These are phyloP conservation scores for Sminthurides bifidus DNA, from an alignment of 1,140 invertebrate species.

Conservation along the genomic window DNA sequence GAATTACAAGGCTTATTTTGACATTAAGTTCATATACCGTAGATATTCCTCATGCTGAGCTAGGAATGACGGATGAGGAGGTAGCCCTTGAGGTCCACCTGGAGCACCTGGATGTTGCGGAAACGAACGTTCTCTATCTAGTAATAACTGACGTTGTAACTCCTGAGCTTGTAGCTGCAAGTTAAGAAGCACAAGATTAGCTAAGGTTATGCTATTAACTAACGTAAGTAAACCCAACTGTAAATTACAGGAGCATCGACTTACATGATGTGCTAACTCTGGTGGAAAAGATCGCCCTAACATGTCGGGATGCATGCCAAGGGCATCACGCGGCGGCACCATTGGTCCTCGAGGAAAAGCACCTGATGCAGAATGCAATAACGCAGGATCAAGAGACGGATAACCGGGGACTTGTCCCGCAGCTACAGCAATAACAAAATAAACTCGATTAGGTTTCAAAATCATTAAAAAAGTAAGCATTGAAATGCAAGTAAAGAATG, in stretches of 20 bases:
- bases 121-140: conserved; percentile 63
- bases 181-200: conserved; percentile 1
- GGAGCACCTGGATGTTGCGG: conserved; percentile 48
- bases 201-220: background rate
- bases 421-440: background rate
- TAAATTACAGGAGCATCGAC: background rate
- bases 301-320: conserved; percentile 50
- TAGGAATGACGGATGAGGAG: conserved; percentile 42
- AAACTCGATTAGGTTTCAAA: too few species aligned
- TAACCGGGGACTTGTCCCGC: conserved; percentile 31
- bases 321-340: conserved; percentile 42
- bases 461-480: too few species aligned
- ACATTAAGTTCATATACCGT: conserved; percentile 43
- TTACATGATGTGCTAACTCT: conserved; percentile 64
- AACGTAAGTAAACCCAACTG: background rate
- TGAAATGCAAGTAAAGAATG: too few species aligned
- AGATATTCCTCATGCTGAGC: conserved; percentile 60
- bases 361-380: conserved; percentile 38
- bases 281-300: conserved; percentile 64
- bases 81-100: conserved; percentile 17
- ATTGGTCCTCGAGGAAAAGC: conserved; percentile 49
- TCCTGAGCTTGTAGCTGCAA: conserved; percentile 52
- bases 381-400: conserved; percentile 29
- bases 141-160: conserved; percentile 62
- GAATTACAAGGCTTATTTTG: conserved; percentile 20